Conservation (phyloP, 2,888 invertebrate species). For the Erannis defoliaria region DNA sequence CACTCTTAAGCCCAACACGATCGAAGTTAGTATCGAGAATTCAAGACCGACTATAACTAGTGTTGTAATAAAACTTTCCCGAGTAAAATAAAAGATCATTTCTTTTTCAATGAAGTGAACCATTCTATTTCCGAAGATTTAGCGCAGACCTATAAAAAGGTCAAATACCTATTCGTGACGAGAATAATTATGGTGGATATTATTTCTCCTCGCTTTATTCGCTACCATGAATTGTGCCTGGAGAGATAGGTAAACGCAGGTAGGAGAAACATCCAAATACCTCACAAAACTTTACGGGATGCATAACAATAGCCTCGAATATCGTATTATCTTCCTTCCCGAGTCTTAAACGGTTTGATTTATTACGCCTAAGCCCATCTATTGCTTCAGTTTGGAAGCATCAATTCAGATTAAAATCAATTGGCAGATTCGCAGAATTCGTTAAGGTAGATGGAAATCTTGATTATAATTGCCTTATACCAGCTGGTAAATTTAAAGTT, state of each 20-base stretch:
- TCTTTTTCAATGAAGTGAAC: slow-evolving; percentile 24
- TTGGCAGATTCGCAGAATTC: slow-evolving; percentile 29
- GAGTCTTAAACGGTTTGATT: slow-evolving; percentile 46
- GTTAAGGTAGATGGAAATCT: slow-evolving; percentile 31
- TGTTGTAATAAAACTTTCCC: not conserved
- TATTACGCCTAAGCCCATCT: slow-evolving; percentile 31
- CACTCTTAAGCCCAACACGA: no score
- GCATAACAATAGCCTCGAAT: slow-evolving; percentile 46
- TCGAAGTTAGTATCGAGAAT: no score
- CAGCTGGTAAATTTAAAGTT: slow-evolving; percentile 14
- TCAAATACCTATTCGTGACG: slow-evolving; percentile 44
- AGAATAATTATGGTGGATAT: slow-evolving; percentile 43
- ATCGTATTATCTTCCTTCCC: slow-evolving; percentile 42
- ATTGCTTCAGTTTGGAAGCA: slow-evolving; percentile 25
- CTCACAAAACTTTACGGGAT: slow-evolving; percentile 44
- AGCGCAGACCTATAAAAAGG: slow-evolving; percentile 33
- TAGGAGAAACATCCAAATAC: slow-evolving; percentile 41
- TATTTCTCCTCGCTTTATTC: slow-evolving; percentile 38
- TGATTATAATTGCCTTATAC: slow-evolving; percentile 18
- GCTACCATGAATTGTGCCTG: slow-evolving; percentile 23
- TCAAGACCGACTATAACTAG: no score
- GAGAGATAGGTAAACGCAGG: slow-evolving; percentile 25
- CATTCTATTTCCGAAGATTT: slow-evolving; percentile 24
- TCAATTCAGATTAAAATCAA: slow-evolving; percentile 32
- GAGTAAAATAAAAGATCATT: not conserved